A percentile compares a stretch with the other conserved stretches of the same genome.
Evolutionary conservation across 1,140 invertebrate genomes (phyloP).

Genomic region (Cydia fagiglandana): DNA sequence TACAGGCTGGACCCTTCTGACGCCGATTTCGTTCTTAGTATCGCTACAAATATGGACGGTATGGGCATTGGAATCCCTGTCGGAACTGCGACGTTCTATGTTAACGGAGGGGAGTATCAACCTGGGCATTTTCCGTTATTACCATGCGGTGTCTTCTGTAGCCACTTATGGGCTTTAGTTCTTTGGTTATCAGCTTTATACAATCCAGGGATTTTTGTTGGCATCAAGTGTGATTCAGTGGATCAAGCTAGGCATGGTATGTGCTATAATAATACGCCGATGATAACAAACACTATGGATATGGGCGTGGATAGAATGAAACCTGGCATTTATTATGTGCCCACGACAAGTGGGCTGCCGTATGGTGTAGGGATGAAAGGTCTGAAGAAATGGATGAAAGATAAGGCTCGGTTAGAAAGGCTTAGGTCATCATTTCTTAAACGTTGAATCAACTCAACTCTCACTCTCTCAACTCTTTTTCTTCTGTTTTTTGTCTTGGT

Average conservation of each 20-base stretch:
- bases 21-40: constrained; percentile 40
- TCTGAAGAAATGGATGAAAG: constrained; percentile 41
- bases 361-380: constrained; percentile 59
- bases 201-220: constrained; percentile 56
- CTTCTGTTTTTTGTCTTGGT: no score
- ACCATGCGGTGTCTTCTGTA: constrained; percentile 56
- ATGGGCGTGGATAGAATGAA: constrained; percentile 47
- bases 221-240: constrained; percentile 59
- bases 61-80: constrained; percentile 83
- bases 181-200: constrained; percentile 55
- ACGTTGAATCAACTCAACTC: no score
- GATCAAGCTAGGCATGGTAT: constrained; percentile 56
- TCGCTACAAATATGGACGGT: constrained; percentile 84
- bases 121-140: constrained; percentile 76
- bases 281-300: constrained; percentile 42
- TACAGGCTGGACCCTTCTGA: constrained; percentile 51
- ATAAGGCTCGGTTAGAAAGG: neutral
- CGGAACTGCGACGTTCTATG: constrained; percentile 83
- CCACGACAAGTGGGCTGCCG: constrained; percentile 50
- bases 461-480: no score
- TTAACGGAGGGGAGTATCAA: constrained; percentile 85
- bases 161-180: constrained; percentile 52
- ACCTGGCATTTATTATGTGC: constrained; percentile 58
- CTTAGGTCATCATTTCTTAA: neutral
- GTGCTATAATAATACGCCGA: constrained; percentile 53